Base-by-base conservation (phyloP, 2,888 invertebrate genomes). In the Phyllotreta striolata region DNA sequence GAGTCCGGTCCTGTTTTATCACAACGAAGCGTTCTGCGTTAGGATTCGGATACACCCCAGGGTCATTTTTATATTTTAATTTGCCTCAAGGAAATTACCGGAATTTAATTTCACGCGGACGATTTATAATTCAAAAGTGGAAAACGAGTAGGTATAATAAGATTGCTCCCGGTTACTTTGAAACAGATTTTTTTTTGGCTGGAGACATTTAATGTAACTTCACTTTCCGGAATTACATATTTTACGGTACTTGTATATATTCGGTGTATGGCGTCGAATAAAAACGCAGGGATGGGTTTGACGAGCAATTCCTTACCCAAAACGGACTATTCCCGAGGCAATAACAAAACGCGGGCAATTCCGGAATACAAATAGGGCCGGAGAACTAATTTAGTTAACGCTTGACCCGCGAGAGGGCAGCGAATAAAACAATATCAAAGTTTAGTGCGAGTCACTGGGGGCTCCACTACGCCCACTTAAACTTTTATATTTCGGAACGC, bases 341-440 rank as follows among this genome's bases (percentile, higher is more conserved):
- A 78, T 77, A 78, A 78, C 78, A 79, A 79, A 79, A 76, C 75
- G 74, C 67, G 70, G 71, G 76, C 78, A 76, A 78, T 78, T 74
- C 74, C 75, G 71, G 82, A 81, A 82, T 82, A 82, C 81, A 81
- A 82, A 82, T 82, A 79, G 82, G 75, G 74, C 76, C 73, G 66
- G 77, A 75, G 75, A 77, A 71, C 73, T 82, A 82, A 81, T 81
- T 79, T 78, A 76, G 81, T 82, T 81, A 82, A 77, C 77, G 77
- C 76, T 79, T 78, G 80, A 80, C 80, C 80, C 78, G 79, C 75
- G 75, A 76, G 77, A 77, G 77, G 77, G 76, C 78, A 73, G 78
- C 79, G 77, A 80, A 81, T 81, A 81, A 81, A 81, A 79, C 81
- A 81, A 81, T 81, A 81, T 81, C 80, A 81, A 81, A 81, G 79